Base-by-base conservation (phyloP, 2,888 invertebrate species). In the Omphaloscelis lunosa region DNA sequence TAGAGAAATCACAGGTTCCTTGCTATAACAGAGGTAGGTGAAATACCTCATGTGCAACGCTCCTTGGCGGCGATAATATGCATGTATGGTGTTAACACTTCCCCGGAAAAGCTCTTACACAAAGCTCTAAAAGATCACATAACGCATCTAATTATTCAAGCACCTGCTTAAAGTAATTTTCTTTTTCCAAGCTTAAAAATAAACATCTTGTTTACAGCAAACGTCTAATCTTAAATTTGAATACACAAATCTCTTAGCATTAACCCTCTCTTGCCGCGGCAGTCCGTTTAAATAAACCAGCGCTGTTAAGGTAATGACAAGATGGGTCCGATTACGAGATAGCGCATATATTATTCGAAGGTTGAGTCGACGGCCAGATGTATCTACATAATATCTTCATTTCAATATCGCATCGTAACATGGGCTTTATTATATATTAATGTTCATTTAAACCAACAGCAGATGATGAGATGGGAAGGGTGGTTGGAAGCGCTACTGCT, bases 241-340 rank as follows among this genome's bases (percentile, higher is more conserved):
- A 80, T 70, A 77, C 27, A 82, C 59, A 77, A 82, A 82, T 80
- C 48, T 66, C 56, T 15, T 58, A 67, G 66, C 48, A 56, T 80
- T 77, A 80, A 77, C 71, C 70, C 70, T 45, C 56, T 56, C 34
- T 17, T 27, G 23, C 67, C 59, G 61, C 53, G 29, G 41, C 17
- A 56, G 77, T 65, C 70, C 71, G 29, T 67, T 82, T 82, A 74
- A 82, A 82, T 82, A 82, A 79, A 79, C 82, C 84, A 83, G 67
- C 66, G 68, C 75, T 80, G 65, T 76, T 75, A 80, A 80, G 75
- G 80, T 83, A 80, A 82, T 82, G 73, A 79, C 83, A 70, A 84
- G 84, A 83, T 80, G 75, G 71, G 70, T 62, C 61, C 70, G 75
- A 84, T 83, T 83, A 80, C 70, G 66, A 68, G 39, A 61, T 62